These are phyloP conservation scores for Rhinella marina DNA, from an alignment of 2,797 vertebrate species.

Conservation along the genomic window DNA sequence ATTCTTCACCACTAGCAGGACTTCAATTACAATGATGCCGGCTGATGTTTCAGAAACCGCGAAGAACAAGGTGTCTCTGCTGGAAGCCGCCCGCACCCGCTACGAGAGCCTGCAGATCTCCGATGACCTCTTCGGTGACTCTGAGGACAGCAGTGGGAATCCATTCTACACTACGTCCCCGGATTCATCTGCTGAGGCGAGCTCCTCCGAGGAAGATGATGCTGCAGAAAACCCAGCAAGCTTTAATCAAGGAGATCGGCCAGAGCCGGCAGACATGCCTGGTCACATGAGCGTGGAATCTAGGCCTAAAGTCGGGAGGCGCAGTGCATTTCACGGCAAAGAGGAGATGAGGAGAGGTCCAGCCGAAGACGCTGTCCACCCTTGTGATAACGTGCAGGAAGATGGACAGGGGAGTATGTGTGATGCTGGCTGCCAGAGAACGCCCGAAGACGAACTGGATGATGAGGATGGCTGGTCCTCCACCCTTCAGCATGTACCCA, in stretches of 20 bases:
- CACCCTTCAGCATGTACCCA: neutral
- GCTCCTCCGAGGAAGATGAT: conserved; percentile 67
- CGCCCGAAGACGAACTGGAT: neutral
- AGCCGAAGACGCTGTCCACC: neutral
- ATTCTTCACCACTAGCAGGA: neutral
- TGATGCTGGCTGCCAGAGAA: neutral
- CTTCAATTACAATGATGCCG: neutral
- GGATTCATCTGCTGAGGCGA: neutral
- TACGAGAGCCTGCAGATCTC: conserved; percentile 29
- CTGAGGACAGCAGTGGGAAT: conserved; percentile 12
- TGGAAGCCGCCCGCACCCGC: neutral
- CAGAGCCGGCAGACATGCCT: neutral
- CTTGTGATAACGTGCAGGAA: neutral
- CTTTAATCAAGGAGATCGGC: neutral
- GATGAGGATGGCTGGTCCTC: conserved; percentile 14
- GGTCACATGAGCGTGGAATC: neutral
- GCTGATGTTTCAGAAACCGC: neutral
- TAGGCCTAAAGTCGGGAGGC: neutral
- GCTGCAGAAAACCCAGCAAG: neutral
- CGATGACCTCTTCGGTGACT: conserved; percentile 10
- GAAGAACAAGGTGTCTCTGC: neutral
- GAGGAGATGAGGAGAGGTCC: neutral
- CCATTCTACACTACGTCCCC: conserved; percentile 5
- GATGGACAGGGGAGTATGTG: neutral
- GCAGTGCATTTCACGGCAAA: neutral